Conservation (phyloP, 1,140 invertebrate genomes). For the Lordiphosa mommai region DNA sequence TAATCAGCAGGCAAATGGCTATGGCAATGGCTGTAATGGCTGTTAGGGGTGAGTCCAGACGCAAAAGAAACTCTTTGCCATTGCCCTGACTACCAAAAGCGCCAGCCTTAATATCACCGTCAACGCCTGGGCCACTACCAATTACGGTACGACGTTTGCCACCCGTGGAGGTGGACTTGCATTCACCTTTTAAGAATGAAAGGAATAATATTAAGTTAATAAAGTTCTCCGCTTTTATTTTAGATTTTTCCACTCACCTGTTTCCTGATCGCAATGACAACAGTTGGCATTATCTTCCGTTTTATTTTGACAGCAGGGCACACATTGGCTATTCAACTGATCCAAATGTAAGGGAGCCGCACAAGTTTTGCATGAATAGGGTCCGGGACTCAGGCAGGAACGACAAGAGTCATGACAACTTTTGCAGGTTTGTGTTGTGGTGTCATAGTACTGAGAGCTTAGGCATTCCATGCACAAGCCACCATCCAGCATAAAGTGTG, state of each 20-base stretch:
- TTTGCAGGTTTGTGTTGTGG: conserved; percentile 84
- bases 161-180: conserved; percentile 86
- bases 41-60: conserved; percentile 80
- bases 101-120: conserved; percentile 16
- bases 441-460: conserved; percentile 86
- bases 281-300: conserved; percentile 81
- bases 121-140: conserved; percentile 30
- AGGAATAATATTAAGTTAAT: neutral
- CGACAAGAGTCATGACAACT: conserved; percentile 85
- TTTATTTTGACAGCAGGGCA: conserved; percentile 83
- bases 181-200: conserved; percentile 81
- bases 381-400: conserved; percentile 85
- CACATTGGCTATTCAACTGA: conserved; percentile 86
- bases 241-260: conserved; percentile 83
- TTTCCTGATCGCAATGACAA: conserved; percentile 79
- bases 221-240: neutral
- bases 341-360: conserved; percentile 84
- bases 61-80: conserved; percentile 70
- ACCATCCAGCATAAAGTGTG: conserved; percentile 86
- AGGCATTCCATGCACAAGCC: conserved; percentile 87
- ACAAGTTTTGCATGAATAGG: conserved; percentile 85
- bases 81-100: conserved; percentile 73
- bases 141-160: conserved; percentile 87
- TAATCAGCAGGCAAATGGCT: conserved; percentile 84
- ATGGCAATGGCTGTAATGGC: conserved; percentile 84